Evolutionary conservation across 2,113 vertebrate genomes (phyloP).

Genomic region (Sigmodon hispidus): DNA sequence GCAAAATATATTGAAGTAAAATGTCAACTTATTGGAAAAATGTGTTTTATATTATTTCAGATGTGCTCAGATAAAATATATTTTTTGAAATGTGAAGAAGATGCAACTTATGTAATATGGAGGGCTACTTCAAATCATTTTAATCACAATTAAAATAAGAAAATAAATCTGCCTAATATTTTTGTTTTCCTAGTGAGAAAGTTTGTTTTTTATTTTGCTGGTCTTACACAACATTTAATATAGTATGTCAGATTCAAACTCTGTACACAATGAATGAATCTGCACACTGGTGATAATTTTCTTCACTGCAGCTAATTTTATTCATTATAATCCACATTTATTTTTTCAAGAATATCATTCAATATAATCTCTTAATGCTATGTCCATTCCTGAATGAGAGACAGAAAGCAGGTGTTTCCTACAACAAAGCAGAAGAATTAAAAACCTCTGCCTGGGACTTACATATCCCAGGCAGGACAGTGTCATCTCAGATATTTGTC

Average conservation of each 20-base stretch:
- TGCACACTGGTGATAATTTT: neutral
- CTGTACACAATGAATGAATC: neutral
- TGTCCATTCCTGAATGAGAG: neutral
- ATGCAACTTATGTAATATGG: slow-evolving; percentile 1
- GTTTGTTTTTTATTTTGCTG: neutral
- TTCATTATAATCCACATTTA: neutral
- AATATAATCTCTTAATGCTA: neutral
- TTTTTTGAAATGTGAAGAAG: slow-evolving; percentile 41
- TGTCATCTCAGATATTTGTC: accelerated
- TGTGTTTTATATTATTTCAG: slow-evolving; percentile 48
- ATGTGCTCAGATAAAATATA: slow-evolving; percentile 28
- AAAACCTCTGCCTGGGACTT: neutral
- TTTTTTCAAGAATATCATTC: neutral
- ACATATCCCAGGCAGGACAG: neutral
- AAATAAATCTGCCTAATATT: neutral
- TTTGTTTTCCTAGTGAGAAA: neutral
- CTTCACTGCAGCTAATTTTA: neutral
- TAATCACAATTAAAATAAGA: neutral
- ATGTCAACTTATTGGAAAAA: slow-evolving; percentile 57
- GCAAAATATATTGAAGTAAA: slow-evolving; percentile 43
- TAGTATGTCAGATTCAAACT: neutral
- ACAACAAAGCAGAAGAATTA: neutral
- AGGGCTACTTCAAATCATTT: neutral
- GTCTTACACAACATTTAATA: neutral
- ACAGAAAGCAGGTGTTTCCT: neutral